phyloP scores from a whole-genome alignment of 2,888 invertebrate species.

The Glyphotaelius pellucidus region DNA sequence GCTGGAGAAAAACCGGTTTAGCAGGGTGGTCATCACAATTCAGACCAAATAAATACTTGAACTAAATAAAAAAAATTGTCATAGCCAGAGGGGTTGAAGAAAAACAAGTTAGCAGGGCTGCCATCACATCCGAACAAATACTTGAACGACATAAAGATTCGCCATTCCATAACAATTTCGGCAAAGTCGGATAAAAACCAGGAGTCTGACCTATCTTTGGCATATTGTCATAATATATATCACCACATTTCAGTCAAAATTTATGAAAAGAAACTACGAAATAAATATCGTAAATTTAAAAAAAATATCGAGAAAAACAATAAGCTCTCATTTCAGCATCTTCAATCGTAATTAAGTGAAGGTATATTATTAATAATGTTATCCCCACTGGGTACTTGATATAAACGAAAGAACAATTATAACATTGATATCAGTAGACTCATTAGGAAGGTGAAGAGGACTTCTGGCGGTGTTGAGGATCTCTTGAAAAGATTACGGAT shows the following conservation, averaged over 20 bases:
- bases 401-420: background rate
- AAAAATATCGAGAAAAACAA: background rate
- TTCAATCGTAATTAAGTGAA: background rate
- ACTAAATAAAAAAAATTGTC: background rate
- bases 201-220: background rate
- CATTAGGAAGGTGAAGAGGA: background rate
- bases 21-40: background rate
- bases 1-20: background rate
- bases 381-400: background rate
- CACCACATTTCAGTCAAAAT: background rate
- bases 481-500: background rate
- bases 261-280: background rate
- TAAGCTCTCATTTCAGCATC: background rate
- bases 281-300: background rate
- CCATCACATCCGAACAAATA: background rate
- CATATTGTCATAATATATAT: background rate
- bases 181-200: background rate
- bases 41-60: background rate
- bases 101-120: background rate
- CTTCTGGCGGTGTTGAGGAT: background rate
- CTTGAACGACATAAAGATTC: background rate
- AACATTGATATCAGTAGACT: background rate
- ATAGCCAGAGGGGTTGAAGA: background rate
- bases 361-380: background rate
- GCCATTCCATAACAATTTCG: background rate